Evolutionary conservation across 2,888 invertebrate genomes (phyloP).

Genomic region (Gymnocheta viridis): DNA sequence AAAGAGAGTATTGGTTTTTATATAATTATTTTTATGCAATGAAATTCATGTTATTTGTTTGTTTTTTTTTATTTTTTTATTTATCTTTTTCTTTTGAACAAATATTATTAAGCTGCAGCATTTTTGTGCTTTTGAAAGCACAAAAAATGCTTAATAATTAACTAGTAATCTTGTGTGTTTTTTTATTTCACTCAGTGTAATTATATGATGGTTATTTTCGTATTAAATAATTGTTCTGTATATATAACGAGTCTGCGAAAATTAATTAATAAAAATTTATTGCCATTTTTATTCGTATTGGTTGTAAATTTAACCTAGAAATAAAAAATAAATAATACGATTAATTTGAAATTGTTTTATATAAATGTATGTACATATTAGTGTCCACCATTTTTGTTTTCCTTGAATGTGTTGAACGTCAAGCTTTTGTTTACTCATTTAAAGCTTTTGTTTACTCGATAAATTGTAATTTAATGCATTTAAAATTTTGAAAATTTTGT

Average conservation of each 20-base stretch:
- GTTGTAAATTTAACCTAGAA: constrained; percentile 41
- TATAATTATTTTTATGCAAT: constrained; percentile 44
- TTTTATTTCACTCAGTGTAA: constrained; percentile 26
- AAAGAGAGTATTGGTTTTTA: neutral
- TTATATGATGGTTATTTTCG: constrained; percentile 5
- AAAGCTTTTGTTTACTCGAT: neutral
- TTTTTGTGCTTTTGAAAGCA: constrained; percentile 65
- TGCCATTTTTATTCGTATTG: constrained; percentile 29
- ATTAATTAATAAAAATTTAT: constrained; percentile 29
- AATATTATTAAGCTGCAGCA: constrained; percentile 55
- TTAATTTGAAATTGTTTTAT: neutral
- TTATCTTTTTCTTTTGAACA: constrained; percentile 54
- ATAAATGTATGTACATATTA: neutral
- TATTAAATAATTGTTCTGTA: constrained; percentile 9
- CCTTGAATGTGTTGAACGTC: constrained; percentile 39
- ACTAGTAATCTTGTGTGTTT: constrained; percentile 46
- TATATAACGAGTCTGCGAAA: neutral
- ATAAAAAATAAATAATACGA: constrained; percentile 28
- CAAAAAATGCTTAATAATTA: constrained; percentile 68
- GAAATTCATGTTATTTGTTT: constrained; percentile 55
- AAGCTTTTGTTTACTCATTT: neutral
- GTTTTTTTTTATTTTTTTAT: neutral
- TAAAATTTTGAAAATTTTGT: too few species aligned
- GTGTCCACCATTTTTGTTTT: constrained; percentile 49
- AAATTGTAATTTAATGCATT: too few species aligned